Evolutionary conservation across 92 coral and sea anemone genomes (phyloP).

Genomic region (Zoanthus sansibaricus): DNA sequence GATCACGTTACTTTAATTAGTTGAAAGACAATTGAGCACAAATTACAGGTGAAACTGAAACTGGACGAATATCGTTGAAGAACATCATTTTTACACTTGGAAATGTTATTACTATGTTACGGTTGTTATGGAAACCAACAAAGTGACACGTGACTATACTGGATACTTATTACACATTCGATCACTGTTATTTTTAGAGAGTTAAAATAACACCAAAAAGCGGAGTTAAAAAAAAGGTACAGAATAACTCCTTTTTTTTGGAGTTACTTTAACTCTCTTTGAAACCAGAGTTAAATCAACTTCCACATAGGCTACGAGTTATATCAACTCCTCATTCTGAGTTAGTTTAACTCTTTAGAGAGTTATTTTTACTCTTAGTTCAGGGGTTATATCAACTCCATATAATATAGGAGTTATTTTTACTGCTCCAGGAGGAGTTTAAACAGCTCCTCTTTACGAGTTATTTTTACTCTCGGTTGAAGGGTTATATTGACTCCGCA

Average conservation of each 20-base stretch:
- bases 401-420: neutral
- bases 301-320: neutral
- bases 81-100: too few species aligned
- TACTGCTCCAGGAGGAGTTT: slow-evolving; percentile 9
- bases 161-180: too few species aligned
- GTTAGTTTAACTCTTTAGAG: neutral
- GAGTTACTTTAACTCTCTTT: neutral
- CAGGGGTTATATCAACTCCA: neutral
- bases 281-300: neutral
- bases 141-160: too few species aligned
- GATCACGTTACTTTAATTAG: too few species aligned
- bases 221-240: neutral
- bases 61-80: too few species aligned
- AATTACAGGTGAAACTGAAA: too few species aligned
- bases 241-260: neutral
- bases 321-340: slow-evolving; percentile 4
- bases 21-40: too few species aligned
- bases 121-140: too few species aligned
- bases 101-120: too few species aligned
- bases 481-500: slow-evolving; percentile 9
- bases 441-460: slow-evolving; percentile 6
- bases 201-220: neutral
- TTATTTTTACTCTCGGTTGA: slow-evolving; percentile 2
- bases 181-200: neutral
- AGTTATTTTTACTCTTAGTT: neutral